phyloP scores from a whole-genome alignment of 2,797 vertebrate species.

The Sebastes nivosus region DNA sequence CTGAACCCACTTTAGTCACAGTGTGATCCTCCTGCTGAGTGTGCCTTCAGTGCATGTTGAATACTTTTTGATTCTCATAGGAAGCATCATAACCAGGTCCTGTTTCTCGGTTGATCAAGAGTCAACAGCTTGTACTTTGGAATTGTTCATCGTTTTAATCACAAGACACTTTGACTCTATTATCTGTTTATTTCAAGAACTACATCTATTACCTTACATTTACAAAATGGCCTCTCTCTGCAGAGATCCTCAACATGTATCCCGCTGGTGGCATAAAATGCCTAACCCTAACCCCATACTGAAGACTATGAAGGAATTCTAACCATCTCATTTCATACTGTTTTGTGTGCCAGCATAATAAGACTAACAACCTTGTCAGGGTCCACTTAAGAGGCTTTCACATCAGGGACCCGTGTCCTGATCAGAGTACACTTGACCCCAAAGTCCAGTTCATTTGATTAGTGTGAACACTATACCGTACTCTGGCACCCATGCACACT shows the following conservation, averaged over 20 bases:
- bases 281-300: neutral
- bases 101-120: too few relatives aligned
- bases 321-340: neutral
- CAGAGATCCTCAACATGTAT: neutral
- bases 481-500: too few relatives aligned
- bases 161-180: neutral
- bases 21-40: neutral
- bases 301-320: neutral
- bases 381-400: neutral
- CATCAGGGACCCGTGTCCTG: too few relatives aligned
- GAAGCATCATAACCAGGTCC: too few relatives aligned
- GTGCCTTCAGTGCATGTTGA: neutral
- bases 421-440: too few relatives aligned
- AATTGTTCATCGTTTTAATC: neutral
- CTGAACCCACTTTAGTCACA: neutral
- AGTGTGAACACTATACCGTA: too few relatives aligned
- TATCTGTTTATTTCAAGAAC: too few relatives aligned
- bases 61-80: neutral
- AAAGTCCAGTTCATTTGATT: too few relatives aligned
- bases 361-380: neutral
- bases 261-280: neutral
- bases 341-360: neutral
- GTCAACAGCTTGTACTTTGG: neutral
- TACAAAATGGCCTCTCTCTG: too few relatives aligned
- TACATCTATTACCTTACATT: too few relatives aligned